Evolutionary conservation across 2,888 invertebrate species (phyloP), one percentile per base, ranked within the genome.

Genomic region (Autographa gamma): DNA sequence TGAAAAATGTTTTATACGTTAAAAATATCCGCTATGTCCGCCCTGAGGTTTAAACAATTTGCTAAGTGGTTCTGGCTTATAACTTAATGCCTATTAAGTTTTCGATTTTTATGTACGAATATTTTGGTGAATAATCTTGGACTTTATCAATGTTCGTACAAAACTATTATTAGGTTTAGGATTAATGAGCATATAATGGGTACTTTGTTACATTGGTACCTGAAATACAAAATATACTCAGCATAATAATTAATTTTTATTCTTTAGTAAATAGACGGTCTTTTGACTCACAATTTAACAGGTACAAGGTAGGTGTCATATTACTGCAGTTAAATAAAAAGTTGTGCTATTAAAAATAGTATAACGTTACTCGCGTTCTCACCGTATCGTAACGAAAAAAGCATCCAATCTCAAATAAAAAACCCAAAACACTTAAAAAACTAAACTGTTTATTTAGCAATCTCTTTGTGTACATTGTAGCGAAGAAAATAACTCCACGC

Each of bases 401-500:
- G 13, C 0, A 41, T 13, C 13, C 9, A 54, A 11, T 18, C 19
- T 16, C 8, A 52, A 56, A 13, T 11, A 13, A 19, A 19, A 56
- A 56, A 25, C 19, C n/a, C 48, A n/a, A 48, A 48, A 25, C 32
- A 13, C 0, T 25, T 5, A 0, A 31, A 25, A 71, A 66, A 60
- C 32, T 8, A 38, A 60, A 62, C 25, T 31, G 19, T 43, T 34
- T 2, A 58, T 56, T 63, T 80, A 34, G 9, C 62, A 71, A 59
- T 38, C 34, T 13, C n/a, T 62, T 54, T 25, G n/a, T 58, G 52
- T 14, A 66, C 19, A 62, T 5, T 13, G 41, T 65, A 67, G 48
- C 43, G 19, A 38, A 67, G 60, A 69, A 73, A 78, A 65, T 56
- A 73, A 77, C 66, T 73, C 59, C 62, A 63, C 64, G 62, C 74